These are phyloP conservation scores for Toxotes chatareus DNA, from an alignment of 2,113 vertebrate species.

Conservation along the genomic window DNA sequence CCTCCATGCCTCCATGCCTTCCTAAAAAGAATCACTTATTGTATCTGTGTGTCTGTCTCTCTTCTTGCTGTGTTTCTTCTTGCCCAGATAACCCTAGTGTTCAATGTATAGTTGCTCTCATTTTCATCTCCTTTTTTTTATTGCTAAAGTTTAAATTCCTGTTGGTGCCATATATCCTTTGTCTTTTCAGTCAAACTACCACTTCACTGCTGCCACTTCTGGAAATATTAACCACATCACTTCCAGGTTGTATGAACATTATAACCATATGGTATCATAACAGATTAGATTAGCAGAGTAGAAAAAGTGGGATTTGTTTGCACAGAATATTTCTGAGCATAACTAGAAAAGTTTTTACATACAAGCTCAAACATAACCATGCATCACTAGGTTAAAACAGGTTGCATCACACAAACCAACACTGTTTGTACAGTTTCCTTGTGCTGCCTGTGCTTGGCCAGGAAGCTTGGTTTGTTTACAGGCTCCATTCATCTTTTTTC, in stretches of 20 bases:
- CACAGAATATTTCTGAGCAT: background rate
- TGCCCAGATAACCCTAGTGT: background rate
- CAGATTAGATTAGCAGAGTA: background rate
- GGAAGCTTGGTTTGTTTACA: slow-evolving; percentile 5
- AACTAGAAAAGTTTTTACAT: too few species aligned
- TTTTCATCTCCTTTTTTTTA: background rate
- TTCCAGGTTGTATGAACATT: background rate
- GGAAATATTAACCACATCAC: background rate
- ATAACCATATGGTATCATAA: background rate
- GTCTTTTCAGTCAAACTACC: background rate
- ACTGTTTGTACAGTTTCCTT: background rate
- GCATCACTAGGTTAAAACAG: too few species aligned
- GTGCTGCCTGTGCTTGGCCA: background rate
- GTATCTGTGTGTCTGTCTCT: background rate
- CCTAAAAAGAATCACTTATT: background rate
- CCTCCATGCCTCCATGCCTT: background rate
- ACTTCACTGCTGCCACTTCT: background rate
- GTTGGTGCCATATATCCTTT: background rate
- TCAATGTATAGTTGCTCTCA: background rate
- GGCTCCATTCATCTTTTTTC: slow-evolving; percentile 26
- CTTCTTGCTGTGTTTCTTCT: background rate
- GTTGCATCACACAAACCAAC: too few species aligned
- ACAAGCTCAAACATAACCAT: too few species aligned
- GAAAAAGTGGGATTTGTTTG: background rate
- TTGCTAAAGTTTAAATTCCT: background rate